phyloP scores from a whole-genome alignment of 2,888 invertebrate genomes.

The Brachypalpus laphriformis region DNA sequence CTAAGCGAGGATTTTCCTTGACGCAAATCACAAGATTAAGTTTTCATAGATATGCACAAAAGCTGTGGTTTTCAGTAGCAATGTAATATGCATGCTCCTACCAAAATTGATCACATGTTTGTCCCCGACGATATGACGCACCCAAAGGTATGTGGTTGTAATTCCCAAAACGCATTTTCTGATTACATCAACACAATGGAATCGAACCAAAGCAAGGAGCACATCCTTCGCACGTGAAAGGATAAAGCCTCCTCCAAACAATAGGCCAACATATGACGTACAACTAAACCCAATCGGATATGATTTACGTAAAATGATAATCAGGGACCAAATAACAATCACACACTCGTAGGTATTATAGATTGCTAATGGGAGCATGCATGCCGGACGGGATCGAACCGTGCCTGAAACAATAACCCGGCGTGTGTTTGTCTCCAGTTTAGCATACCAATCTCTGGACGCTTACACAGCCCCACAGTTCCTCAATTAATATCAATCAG shows the following conservation, averaged over 20 bases:
- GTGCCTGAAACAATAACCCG: constrained; percentile 9
- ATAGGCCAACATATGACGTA: not conserved
- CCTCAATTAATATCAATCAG: constrained; percentile 31
- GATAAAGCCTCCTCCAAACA: not conserved
- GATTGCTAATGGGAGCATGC: not conserved
- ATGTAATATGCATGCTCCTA: too few relatives aligned
- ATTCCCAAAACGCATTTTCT: not conserved
- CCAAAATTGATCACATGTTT: not conserved
- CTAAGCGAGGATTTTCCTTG: too few relatives aligned
- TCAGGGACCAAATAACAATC: constrained; percentile 14
- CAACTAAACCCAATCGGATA: not conserved
- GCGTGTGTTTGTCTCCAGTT: not conserved
- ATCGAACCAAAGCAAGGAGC: not conserved
- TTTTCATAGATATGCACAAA: too few relatives aligned
- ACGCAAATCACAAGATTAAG: too few relatives aligned
- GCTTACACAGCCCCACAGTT: constrained; percentile 9
- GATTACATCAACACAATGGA: not conserved
- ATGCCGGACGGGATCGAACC: not conserved
- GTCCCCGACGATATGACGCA: not conserved
- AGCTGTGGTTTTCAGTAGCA: too few relatives aligned
- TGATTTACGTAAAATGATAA: not conserved
- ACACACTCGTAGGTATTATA: constrained; percentile 3
- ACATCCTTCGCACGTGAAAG: not conserved
- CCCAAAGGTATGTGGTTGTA: not conserved
- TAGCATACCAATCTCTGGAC: not conserved